Evolutionary conservation across 2,888 invertebrate genomes (phyloP), one percentile per base, ranked within the genome.

Genomic region (Lydus trimaculatus): DNA sequence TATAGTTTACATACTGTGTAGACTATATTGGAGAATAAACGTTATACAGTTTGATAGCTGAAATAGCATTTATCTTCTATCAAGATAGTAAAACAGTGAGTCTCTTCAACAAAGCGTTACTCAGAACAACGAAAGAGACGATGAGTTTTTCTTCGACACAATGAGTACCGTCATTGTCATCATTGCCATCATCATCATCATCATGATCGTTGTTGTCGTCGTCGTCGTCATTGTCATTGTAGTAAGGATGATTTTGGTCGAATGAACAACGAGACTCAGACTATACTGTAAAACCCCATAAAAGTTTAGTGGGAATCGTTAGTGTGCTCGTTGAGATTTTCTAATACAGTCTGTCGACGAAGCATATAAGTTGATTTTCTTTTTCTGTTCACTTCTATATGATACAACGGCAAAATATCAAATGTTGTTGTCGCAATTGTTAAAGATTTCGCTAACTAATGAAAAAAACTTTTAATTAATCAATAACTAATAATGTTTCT

Each of bases 241-340:
- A n/a, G 33, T 33, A n/a, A 13, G 58, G 71, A 72, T 72, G 71
- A 63, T 61, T 65, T 43, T 43, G 39, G 17, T 43, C 17, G 39
- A 43, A 43, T 65, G 71, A 61, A 64, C 67, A 66, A 67, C 69
- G 66, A 65, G 74, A 70, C 71, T 60, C 66, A 69, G 52, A 52
- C 52, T 43, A n/a, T n/a, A 7, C 69, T 72, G 43, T 43, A 43
- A 72, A 69, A 73, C 66, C 71, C 72, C 77, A 77, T 78, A 78
- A 78, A 78, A 77, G 75, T 78, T 77, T 78, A 78, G 72, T 76
- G 75, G 61, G 72, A 71, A 73, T 75, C 75, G 76, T 76, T 75
- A 74, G 75, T 68, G 73, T 69, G 70, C 73, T 74, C 75, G 73
- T 73, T 70, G 69, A 72, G 75, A 77, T 77, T 77, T 52, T 76